Evolutionary conservation across 2,888 invertebrate genomes (phyloP).

Genomic region (Drosophila demipolita): DNA sequence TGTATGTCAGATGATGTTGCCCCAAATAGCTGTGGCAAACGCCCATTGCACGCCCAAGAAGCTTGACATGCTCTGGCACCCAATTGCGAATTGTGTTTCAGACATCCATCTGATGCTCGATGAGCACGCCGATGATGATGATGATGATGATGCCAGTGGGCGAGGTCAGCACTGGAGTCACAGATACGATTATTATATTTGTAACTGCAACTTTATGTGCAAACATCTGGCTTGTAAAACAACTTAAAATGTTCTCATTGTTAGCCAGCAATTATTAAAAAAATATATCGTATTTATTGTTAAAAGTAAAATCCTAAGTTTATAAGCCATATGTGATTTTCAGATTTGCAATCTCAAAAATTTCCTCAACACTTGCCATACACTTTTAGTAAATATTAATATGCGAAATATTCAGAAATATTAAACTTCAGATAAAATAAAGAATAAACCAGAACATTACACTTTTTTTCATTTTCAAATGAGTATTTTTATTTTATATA

Average conservation of each 20-base stretch:
- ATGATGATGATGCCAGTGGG: slow-evolving; percentile 39
- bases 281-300: neutral
- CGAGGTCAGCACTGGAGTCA: slow-evolving; percentile 40
- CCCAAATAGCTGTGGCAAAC: slow-evolving; percentile 23
- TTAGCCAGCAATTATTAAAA: neutral
- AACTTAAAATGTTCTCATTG: neutral
- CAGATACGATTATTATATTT: slow-evolving; percentile 26
- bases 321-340: neutral
- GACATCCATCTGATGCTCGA: slow-evolving; percentile 18
- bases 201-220: neutral
- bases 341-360: neutral
- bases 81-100: slow-evolving; percentile 28
- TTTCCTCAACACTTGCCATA: neutral
- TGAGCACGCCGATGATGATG: slow-evolving; percentile 35
- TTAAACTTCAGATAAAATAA: neutral
- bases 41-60: slow-evolving; percentile 19
- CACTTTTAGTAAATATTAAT: neutral
- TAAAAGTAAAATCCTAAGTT: neutral
- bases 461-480: neutral
- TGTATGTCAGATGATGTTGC: slow-evolving; percentile 19
- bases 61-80: slow-evolving; percentile 24
- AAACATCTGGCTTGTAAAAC: neutral
- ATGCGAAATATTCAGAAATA: neutral
- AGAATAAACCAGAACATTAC: neutral
- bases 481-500: neutral